Percentiles rank a stretch among this genome's conserved stretches.
These are phyloP conservation scores for Gopherus flavomarginatus DNA, from an alignment of 2,113 vertebrate species.

Conservation along the genomic window DNA sequence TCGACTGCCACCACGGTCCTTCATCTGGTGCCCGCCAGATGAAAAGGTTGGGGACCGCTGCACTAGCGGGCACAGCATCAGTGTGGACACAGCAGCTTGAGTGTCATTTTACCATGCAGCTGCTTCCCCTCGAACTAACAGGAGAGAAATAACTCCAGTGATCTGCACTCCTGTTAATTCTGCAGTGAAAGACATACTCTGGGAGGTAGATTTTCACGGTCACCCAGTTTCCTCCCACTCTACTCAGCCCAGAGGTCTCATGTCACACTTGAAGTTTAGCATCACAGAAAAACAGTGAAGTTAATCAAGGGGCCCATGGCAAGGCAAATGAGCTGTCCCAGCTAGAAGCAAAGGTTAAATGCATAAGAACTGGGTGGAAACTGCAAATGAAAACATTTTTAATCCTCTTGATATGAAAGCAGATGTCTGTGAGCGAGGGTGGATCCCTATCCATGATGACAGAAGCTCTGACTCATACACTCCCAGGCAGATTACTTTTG, in stretches of 20 bases:
- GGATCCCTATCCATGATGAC: neutral
- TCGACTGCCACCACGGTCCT: too few relatives aligned
- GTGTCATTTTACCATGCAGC: neutral
- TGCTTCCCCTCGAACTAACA: neutral
- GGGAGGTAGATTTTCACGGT: neutral
- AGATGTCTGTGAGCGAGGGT: neutral
- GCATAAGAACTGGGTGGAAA: neutral
- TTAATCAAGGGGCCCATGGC: too few relatives aligned
- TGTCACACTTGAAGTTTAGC: neutral
- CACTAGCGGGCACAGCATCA: neutral
- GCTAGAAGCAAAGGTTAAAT: neutral
- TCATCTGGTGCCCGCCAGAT: too few relatives aligned
- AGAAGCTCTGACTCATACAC: neutral
- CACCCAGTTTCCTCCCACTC: neutral
- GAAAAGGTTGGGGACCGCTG: too few relatives aligned
- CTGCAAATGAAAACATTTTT: neutral
- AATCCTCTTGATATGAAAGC: neutral
- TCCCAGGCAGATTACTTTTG: neutral
- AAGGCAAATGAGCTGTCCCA: neutral
- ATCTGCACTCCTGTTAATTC: too few relatives aligned
- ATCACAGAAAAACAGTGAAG: neutral
- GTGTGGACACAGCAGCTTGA: neutral
- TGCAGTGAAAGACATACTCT: neutral
- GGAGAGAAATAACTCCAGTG: neutral
- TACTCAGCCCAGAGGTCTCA: neutral